Base-by-base conservation (phyloP, 2,113 vertebrate species). In the Chauna torquata region DNA sequence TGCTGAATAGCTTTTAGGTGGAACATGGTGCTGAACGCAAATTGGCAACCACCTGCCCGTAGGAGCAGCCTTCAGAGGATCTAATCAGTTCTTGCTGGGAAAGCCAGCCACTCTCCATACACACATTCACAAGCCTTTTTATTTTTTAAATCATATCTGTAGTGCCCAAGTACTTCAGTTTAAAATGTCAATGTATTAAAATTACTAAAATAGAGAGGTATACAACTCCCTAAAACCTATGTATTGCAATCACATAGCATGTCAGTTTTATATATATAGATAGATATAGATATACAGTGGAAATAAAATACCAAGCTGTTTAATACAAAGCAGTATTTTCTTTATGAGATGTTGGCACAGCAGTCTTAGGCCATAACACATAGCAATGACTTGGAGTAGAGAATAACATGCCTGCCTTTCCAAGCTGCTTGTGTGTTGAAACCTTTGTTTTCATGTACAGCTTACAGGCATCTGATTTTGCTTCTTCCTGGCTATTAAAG, bases 371-470 rank as follows among this genome's bases (percentile, higher is more conserved):
- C 81, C 59, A 36, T 17, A 66, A 89, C 74, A 78, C 16, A 9
- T 3, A n/a, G 27, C 2, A 32, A 83, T 0, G 0, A 42, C 28
- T n/a, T 49, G 16, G 38, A 78, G 34, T 2, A 61, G 13, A 66
- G 64, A 70, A 68, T 5, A 64, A 2, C 2, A 3, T 0, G 1
- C n/a, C 45, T 66, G 58, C 42, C 27, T 16, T 55, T 42, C 64
- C 54, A 57, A 88, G 57, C 44, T 83, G 40, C 40, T 83, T 22
- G 27, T 45, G 6, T 45, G 52, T 34, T 88, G 49, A 84, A 74
- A 12, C 12, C 15, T 76, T 55, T 79, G 22, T 80, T 83, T 66
- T 83, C 52, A 78, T 3, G 27, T 32, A 76, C n/a, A 83, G 49
- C 14, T 58, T 38, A 40, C 23, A 62, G 11, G 18, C 42, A 75